Conservation (phyloP, 2,797 vertebrate genomes). For the Gastrophryne carolinensis region DNA sequence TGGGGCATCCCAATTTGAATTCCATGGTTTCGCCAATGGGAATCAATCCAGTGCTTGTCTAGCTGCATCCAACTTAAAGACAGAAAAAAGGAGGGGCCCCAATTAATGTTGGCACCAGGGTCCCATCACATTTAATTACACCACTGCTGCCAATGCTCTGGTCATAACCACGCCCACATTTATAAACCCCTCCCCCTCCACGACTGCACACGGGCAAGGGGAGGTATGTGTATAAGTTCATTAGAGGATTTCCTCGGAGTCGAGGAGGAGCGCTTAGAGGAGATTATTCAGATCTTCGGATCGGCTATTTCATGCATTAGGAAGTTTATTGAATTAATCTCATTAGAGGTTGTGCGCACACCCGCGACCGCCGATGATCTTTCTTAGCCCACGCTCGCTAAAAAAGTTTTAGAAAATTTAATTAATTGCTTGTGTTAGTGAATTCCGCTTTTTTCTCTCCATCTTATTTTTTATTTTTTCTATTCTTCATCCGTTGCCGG, state of each 20-base stretch:
- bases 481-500: neutral
- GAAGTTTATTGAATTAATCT: conserved; percentile 44
- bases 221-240: neutral
- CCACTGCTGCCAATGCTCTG: no score
- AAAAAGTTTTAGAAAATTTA: conserved; percentile 26
- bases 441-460: conserved; percentile 7
- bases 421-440: conserved; percentile 40
- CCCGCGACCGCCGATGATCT: conserved; percentile 3
- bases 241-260: neutral
- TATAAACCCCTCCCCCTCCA: no score
- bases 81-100: no score
- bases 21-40: no score
- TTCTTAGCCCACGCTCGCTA: neutral
- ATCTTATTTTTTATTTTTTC: conserved; percentile 1
- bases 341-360: conserved; percentile 6
- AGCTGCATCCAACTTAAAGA: no score
- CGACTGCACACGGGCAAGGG: no score
- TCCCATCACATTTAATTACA: no score
- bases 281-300: neutral
- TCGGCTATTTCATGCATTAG: conserved; percentile 22
- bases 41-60: no score
- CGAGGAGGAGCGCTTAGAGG: neutral
- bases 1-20: no score
- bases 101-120: no score
- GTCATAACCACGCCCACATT: no score